Base-by-base conservation (phyloP, 2,888 invertebrate species). In the Cetonia aurata region DNA sequence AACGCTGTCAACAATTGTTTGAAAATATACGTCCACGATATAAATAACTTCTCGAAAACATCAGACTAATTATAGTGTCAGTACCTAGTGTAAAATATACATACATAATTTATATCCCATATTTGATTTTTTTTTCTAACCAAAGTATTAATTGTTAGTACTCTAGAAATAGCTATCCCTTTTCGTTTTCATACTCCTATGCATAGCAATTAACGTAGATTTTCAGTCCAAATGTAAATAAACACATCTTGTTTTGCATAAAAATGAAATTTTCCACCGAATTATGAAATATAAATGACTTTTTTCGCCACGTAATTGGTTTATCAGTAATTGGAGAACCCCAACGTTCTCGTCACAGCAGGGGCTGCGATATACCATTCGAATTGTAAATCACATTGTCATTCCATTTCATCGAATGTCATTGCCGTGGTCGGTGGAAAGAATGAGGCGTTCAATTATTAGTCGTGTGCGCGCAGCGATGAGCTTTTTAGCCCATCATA, bases 301-400 rank as follows among this genome's bases (percentile, higher is more conserved):
- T 76, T 77, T 77, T 76, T 74, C 71, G 73, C 69, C 72, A 72
- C 73, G 74, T 77, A 78, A 78, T 78, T 78, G 76, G 75, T 78
- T 78, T 77, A 77, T 77, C 76, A 73, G 78, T 78, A 78, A 78
- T 77, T 76, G 75, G 78, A 78, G 77, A 75, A 70, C 74, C 75
- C 74, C 75, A 69, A 72, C 69, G 56, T 62, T 65, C 66, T 33
- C 19, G 44, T 42, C 33, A 70, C 53, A 66, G 71, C 71, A 73
- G 73, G 75, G 75, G 74, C 68, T 56, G 76, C 73, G 77, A 78
- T 78, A 78, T 77, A 75, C 77, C 75, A 77, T 77, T 78, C 76
- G 77, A 79, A 79, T 79, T 79, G 79, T 79, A 79, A 79, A 79
- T 79, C 79, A 79, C 77, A 78, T 79, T 78, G 79, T 79, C 79